These are phyloP conservation scores for Tonatia bakeri DNA, from an alignment of 2,113 vertebrate genomes.

Conservation along the genomic window DNA sequence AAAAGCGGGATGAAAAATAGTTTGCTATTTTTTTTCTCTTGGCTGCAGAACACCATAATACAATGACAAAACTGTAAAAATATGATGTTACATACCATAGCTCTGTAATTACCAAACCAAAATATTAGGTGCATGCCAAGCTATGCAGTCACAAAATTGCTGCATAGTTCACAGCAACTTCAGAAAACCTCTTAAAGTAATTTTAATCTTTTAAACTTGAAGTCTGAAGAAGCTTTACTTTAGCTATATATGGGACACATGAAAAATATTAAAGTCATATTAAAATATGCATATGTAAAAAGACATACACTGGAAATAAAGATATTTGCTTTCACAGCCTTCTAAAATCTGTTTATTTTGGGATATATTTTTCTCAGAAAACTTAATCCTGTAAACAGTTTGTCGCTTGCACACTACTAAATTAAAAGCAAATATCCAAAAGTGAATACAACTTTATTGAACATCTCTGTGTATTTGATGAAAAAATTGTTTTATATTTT, in stretches of 20 bases:
- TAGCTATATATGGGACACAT: not conserved
- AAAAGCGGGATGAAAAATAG: not conserved
- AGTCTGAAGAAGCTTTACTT: not conserved
- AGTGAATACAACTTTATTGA: not conserved
- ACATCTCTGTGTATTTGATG: not conserved
- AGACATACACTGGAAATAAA: not conserved
- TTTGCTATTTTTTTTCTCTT: not conserved
- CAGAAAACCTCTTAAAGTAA: not conserved
- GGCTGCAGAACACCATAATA: not conserved
- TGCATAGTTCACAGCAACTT: not conserved
- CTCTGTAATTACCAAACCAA: constrained; percentile 9
- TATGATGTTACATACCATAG: constrained; percentile 10
- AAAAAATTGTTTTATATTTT: constrained; percentile 3
- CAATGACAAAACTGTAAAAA: not conserved
- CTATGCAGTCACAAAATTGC: not conserved
- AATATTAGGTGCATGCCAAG: not conserved
- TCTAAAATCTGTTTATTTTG: not conserved
- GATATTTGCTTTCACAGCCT: not conserved
- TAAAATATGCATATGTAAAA: not conserved
- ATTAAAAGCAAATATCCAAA: not conserved
- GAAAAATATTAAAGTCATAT: not conserved
- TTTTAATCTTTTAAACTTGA: not conserved
- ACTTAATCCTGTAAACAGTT: not conserved
- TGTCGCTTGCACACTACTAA: not conserved
- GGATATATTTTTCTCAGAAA: not conserved